These are phyloP conservation scores for Anisognathus igniventris DNA, from an alignment of 2,797 vertebrate species.

Conservation along the genomic window DNA sequence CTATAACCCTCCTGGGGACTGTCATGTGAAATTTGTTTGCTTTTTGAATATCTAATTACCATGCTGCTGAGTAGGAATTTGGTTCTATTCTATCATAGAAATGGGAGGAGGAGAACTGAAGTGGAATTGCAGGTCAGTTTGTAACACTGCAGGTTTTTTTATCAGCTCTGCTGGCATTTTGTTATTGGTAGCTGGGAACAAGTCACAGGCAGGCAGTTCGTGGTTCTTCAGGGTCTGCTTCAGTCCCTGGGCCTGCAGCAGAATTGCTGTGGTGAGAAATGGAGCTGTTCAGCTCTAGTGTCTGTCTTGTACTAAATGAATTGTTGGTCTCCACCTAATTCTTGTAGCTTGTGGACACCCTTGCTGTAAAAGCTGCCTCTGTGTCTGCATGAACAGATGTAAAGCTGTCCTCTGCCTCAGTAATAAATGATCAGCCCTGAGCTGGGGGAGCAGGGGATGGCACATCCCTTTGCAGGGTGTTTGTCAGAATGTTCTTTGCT, in stretches of 20 bases:
- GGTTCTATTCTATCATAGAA: not conserved
- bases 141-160: not conserved
- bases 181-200: not conserved
- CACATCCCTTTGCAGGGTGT: not conserved
- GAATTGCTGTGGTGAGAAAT: not conserved
- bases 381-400: not conserved
- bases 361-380: not conserved
- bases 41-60: constrained; percentile 40
- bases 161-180: not conserved
- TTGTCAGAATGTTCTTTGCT: not conserved
- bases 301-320: not conserved
- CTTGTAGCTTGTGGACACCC: not conserved
- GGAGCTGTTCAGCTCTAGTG: not conserved
- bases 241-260: not conserved
- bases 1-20: not conserved
- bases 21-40: constrained; percentile 33
- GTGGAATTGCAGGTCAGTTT: not conserved
- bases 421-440: not conserved
- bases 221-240: not conserved
- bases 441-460: not conserved
- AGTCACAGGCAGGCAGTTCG: not conserved
- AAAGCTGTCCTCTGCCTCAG: not conserved
- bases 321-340: not conserved
- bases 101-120: not conserved
- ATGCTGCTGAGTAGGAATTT: not conserved